Percentiles rank a stretch among this genome's conserved stretches.
phyloP scores from a whole-genome alignment of 2,113 vertebrate species.

The Nymphicus hollandicus region DNA sequence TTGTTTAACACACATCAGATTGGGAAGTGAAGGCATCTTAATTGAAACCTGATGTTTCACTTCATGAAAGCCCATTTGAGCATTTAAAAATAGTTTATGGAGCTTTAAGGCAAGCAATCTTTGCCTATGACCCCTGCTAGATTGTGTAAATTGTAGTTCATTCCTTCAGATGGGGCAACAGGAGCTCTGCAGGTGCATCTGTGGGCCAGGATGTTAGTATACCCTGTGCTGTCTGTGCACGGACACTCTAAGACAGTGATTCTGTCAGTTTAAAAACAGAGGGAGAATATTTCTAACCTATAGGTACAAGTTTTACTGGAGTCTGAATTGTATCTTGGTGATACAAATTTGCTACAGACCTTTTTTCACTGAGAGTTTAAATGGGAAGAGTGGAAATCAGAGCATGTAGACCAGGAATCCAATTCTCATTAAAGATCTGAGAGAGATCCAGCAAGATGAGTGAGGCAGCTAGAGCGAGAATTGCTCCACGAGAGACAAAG shows the following conservation, averaged over 20 bases:
- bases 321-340: not conserved
- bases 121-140: conserved; percentile 10
- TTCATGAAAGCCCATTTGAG: not conserved
- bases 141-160: conserved; percentile 6
- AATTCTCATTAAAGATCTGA: not conserved
- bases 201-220: not conserved
- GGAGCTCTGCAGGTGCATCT: conserved; percentile 35
- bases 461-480: not conserved
- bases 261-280: not conserved
- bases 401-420: not conserved
- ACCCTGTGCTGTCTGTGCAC: not conserved
- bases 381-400: not conserved
- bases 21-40: conserved; percentile 64
- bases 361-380: not conserved
- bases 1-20: conserved; percentile 63
- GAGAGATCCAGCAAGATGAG: not conserved
- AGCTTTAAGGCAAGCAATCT: conserved; percentile 14
- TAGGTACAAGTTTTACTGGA: not conserved
- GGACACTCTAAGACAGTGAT: not conserved
- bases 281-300: not conserved
- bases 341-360: not conserved
- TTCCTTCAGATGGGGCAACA: not conserved
- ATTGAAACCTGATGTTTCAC: conserved; percentile 69
- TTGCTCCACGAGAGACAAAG: not conserved
- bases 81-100: conserved; percentile 48